Percentiles rank a stretch among this genome's conserved stretches.
Evolutionary conservation across 2,888 invertebrate genomes (phyloP).

Genomic region (Thymelicus lineola): DNA sequence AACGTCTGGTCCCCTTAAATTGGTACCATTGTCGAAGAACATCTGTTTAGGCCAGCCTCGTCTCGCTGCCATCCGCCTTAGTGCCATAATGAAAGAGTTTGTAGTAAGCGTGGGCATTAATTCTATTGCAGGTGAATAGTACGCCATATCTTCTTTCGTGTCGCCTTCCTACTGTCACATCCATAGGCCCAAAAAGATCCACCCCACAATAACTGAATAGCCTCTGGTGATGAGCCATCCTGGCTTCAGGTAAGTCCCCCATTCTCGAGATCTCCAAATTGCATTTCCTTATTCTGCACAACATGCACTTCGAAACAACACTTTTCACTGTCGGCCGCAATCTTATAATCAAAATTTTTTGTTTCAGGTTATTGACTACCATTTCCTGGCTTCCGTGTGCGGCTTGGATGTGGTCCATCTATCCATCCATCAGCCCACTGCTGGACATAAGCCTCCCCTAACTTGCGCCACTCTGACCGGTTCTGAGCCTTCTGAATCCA

Average conservation of each 20-base stretch:
- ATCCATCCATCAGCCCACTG: no score
- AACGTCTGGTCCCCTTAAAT: conserved; percentile 36
- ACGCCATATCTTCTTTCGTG: conserved; percentile 44
- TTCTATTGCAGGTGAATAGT: conserved; percentile 46
- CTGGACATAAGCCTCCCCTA: no score
- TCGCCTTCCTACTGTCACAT: conserved; percentile 42
- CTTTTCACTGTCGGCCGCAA: no score
- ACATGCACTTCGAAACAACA: no score
- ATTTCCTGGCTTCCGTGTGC: conserved; percentile 16
- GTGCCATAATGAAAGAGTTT: conserved; percentile 23
- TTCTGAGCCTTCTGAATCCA: no score
- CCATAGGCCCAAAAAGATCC: conserved; percentile 47
- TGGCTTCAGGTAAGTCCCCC: no score
- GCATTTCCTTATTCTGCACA: no score
- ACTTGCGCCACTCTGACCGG: no score
- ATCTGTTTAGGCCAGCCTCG: conserved; percentile 41
- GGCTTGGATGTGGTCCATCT: background rate
- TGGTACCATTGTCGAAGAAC: conserved; percentile 44
- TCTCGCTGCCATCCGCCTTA: conserved; percentile 42
- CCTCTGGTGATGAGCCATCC: conserved; percentile 44
- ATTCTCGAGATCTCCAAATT: no score
- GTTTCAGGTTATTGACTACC: conserved; percentile 17
- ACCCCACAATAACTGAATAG: conserved; percentile 45
- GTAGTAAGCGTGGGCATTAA: conserved; percentile 23
- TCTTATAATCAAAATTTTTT: no score